Base-by-base conservation (phyloP, 2,888 invertebrate species). In the Laothoe populi region DNA sequence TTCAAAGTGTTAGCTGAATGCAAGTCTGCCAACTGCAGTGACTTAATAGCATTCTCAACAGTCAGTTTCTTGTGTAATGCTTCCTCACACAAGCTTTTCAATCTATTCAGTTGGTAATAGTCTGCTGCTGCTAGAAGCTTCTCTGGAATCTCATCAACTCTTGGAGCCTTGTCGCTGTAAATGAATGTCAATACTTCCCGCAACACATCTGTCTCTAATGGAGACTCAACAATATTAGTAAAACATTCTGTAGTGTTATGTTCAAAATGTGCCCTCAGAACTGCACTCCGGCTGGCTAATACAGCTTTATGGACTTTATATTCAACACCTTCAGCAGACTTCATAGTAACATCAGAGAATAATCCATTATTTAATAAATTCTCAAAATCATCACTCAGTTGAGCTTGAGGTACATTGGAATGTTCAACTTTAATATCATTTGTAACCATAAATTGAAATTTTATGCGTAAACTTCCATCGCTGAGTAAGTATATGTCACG, bases 21-120 rank as follows among this genome's bases (percentile, higher is more conserved):
- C 38, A 92, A 73, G 65, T 92, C 91, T 1, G 92, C 92, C 59
- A 92, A 68, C 66, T 90, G 86, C 11, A 92, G 69, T 4, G 89
- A 91, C 62, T 90, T 88, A 67, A 92, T 87, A 2, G 88, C 90
- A 86, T 90, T 92, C 45, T 91, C 90, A 16, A 92, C 87, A 7
- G 91, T 90, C 16, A 92, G 61, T 72, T 84, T 87, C 66, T 90
- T 88, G 46, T 91, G 88, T 48, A 92, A 72, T 7, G 90, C 88
- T 71, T 90, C 90, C 63, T 91, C 92, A 68, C 92, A 91, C 0
- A 92, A 74, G 61, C 83, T 85, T 64, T 92, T 92, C 2, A 92
- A 73, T 64, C 90, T 76, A 46, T 82, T 83, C 4, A 92, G 79
- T 68, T 92, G 90, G 66, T 92, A 92, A 68, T 82, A 92, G 63